Evolutionary conservation across 2,797 vertebrate genomes (phyloP), one percentile per base, ranked within the genome.

Genomic region (Protosalanx chinensis): DNA sequence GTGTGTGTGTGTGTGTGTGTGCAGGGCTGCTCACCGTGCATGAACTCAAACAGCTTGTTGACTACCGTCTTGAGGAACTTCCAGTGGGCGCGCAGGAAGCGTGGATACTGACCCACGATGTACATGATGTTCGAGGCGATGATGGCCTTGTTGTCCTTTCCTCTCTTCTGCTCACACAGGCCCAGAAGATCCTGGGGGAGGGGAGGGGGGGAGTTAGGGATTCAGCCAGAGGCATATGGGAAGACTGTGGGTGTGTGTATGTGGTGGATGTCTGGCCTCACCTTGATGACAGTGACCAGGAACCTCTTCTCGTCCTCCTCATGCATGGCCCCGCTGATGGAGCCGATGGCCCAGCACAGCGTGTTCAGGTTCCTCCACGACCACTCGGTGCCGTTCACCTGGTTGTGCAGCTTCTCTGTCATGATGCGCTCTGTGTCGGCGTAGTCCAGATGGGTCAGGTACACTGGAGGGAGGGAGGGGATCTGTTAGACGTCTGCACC

Each of bases 41-140:
- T 96, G 78, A 96, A 96, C 86, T 96, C 95, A 79, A 96, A 96
- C 0, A 96, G 87, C 82, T 96, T 96, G 91, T 95, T 96, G 76
- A 96, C 95, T 12, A 96, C 95, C 0, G 95, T 96, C 89, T 96
- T 96, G 85, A 96, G 89, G 89, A 96, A 96, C 71, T 96, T 96
- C 95, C 95, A 96, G 80, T 96, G 95, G 70, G 95, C 95, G 81
- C 95, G 93, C 80, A 96, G 88, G 89, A 96, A 96, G 3, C 95
- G 90, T 74, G 95, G 95, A 84, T 96, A 96, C 81, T 96, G 95
- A 75, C 95, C 95, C 80, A 96, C 95, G 81, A 96, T 96, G 72
- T 96, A 96, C 95, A 96, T 96, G 80, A 96, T 96, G 89, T 96
- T 96, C 74, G 95, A 96, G 79, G 95, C 95, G 65, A 96, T 96